Evolutionary conservation across 2,888 invertebrate genomes (phyloP), one percentile per base, ranked within the genome.

Genomic region (Chrysolina americana): DNA sequence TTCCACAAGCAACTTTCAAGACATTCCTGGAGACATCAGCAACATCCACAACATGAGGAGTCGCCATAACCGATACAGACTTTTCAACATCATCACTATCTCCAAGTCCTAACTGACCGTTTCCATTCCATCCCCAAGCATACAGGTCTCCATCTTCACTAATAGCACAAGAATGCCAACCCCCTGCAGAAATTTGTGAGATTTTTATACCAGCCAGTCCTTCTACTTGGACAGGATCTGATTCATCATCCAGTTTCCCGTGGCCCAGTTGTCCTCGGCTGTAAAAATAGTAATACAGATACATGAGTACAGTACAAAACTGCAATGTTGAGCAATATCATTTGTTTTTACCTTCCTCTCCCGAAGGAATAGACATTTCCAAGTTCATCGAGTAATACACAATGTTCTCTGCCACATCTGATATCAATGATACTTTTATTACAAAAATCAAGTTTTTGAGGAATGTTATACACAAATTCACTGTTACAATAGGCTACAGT

Each of bases 51-150:
- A 92, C 85, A 79, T 89, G 89, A 23, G 90, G 89, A 36, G 87
- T 83, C 2, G 91, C 88, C 82, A 89, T 85, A 41, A 90, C 85
- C 28, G 87, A 86, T 78, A 89, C 83, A 17, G 86, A 86, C 64
- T 82, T 81, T 65, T 66, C 73, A 19, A 79, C 83, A 44, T 83
- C 85, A 47, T 84, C 85, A 74, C 89, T 88, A 75, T 64, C 70
- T 28, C 56, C 71, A 36, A 94, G 87, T 9, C 97, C 97, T 17
- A 98, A 88, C 87, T 98, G 96, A 0, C 97, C 97, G 83, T 91
- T 92, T 76, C 94, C 93, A 88, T 98, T 98, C 94, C 95, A 96
- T 9, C 98, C 98, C 97, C 98, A 98, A 2, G 92, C 90, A 85
- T 97, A 98, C 0, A 97, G 84, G 86, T 97, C 97, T 15, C 96